Conservation (phyloP, 1,140 invertebrate genomes). For the Akabosia matsudoensis region DNA sequence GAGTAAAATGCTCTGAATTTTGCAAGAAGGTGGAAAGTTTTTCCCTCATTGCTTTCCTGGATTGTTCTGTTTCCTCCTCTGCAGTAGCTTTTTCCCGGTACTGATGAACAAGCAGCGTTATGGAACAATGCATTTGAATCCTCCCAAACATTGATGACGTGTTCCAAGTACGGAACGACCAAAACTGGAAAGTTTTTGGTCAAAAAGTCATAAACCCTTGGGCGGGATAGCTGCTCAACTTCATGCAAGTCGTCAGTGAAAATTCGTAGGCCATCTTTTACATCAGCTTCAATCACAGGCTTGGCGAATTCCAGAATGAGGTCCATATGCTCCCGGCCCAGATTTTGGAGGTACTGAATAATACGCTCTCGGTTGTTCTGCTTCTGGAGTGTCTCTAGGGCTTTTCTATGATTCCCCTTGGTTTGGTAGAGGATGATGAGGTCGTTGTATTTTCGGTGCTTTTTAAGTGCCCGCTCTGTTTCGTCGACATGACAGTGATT, state of each 20-base stretch:
- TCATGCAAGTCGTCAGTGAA: conserved; percentile 89
- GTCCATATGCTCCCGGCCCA: conserved; percentile 80
- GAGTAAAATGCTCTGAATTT: conserved; percentile 75
- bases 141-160: conserved; percentile 84
- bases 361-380: conserved; percentile 76
- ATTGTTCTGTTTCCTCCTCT: conserved; percentile 59
- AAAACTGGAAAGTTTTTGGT: conserved; percentile 72
- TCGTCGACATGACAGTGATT: conserved; percentile 94
- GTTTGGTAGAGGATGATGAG: conserved; percentile 93
- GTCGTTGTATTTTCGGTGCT: conserved; percentile 84
- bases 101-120: conserved; percentile 81
- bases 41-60: conserved; percentile 62
- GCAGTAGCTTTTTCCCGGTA: conserved; percentile 67
- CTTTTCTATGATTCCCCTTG: conserved; percentile 86
- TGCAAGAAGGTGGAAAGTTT: conserved; percentile 84
- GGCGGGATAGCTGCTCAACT: conserved; percentile 81
- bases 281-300: conserved; percentile 81
- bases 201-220: conserved; percentile 84
- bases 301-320: conserved; percentile 92
- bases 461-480: conserved; percentile 81
- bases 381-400: conserved; percentile 79
- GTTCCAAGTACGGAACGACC: conserved; percentile 90
- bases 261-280: conserved; percentile 87
- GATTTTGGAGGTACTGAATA: conserved; percentile 85
- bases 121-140: conserved; percentile 84